These are phyloP conservation scores for Otus sunia DNA, from an alignment of 2,113 vertebrate species.

Conservation along the genomic window DNA sequence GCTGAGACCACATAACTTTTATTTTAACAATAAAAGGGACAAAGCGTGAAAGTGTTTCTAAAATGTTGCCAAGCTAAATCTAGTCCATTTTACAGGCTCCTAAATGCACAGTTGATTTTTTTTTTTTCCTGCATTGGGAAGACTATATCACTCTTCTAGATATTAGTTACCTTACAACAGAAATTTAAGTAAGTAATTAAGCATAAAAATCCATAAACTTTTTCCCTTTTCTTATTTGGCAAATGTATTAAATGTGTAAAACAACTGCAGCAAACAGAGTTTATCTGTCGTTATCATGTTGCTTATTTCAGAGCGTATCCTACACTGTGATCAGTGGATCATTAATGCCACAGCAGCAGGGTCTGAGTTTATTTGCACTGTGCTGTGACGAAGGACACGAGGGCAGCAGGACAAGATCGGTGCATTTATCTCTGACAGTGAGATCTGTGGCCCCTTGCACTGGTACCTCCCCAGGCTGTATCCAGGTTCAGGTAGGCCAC, in stretches of 20 bases:
- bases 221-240: background rate
- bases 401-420: background rate
- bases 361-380: background rate
- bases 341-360: background rate
- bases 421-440: background rate
- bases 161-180: background rate
- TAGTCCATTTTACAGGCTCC: background rate
- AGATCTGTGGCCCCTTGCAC: background rate
- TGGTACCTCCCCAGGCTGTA: background rate
- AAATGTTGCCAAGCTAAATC: background rate
- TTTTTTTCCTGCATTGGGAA: background rate
- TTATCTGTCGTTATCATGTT: rapidly evolving
- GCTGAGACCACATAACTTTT: background rate
- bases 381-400: rapidly evolving
- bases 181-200: background rate
- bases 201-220: background rate
- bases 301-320: background rate
- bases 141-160: background rate
- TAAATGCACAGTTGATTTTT: background rate
- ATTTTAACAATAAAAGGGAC: background rate
- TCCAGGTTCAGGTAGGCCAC: background rate
- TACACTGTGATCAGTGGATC: background rate
- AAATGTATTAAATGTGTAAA: background rate
- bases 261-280: background rate
- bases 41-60: background rate